Base-by-base conservation (phyloP, 1,140 invertebrate genomes). In the Geopemphigus sp. region DNA sequence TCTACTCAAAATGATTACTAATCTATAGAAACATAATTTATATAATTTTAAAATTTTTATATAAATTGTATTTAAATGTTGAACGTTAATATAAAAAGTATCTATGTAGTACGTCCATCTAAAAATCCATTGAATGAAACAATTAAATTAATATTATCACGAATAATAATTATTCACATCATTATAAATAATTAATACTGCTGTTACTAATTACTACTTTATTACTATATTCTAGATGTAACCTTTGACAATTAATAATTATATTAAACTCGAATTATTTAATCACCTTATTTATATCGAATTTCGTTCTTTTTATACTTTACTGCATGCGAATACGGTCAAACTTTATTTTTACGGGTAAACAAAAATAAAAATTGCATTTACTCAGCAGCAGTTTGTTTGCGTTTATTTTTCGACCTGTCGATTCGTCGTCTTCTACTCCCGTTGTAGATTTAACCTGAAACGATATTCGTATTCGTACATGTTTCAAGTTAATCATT, bases 301-400 rank as follows among this genome's bases (percentile, higher is more conserved):
- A 57, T 15, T 72, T 29, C 24, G 24, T 54, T 72, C 19, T 72
- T 19, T 11, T 26, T 26, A 17, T n/a, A 47, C 45, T 72, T 19
- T 19, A 59, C 6, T 8, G 17, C n/a, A 57, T 6, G 14, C 11
- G 5, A 17, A 72, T 53, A 50, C 15, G 68, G 29, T 72, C 17
- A 24, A 39, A 59, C 57, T 76, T 76, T 5, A 45, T 56, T 73
- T 56, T 39, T 5, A 19, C 56, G 14, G 56, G 22, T 19, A 78
- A 50, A 63, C 74, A 78, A 78, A 61, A 78, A n/a, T 61, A 78
- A 78, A 63, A 78, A 78, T 78, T 47, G 29, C 74, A 78, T 45
- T 78, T 78, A 61, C 19, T 61, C n/a, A 50, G 15, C n/a, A 50
- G 15, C 17, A 78, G 24, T 61, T 29, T 78, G 57, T 50, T 61